Evolutionary conservation across 1,140 invertebrate genomes (phyloP).

Genomic region (Drosophila yakuba): DNA sequence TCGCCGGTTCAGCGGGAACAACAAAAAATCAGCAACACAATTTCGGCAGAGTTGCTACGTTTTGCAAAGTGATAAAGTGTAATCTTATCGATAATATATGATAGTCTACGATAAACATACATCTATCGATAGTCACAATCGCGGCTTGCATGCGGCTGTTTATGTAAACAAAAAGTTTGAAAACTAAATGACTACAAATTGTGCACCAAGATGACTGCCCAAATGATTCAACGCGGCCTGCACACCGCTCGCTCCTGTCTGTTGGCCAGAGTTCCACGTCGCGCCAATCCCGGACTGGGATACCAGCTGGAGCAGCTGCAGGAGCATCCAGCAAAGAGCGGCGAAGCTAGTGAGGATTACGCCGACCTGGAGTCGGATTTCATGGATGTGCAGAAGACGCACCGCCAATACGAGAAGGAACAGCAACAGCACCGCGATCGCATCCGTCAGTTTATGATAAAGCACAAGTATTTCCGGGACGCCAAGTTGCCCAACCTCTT

Average conservation of each 20-base stretch:
- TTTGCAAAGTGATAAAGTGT: not conserved
- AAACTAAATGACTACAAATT: not conserved
- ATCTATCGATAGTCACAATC: not conserved
- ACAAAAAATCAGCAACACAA: constrained; percentile 9
- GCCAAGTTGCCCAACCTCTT: constrained; percentile 89
- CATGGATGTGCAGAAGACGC: constrained; percentile 74
- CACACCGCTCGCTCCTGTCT: constrained; percentile 39
- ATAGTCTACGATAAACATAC: not conserved
- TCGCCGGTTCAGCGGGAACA: not conserved
- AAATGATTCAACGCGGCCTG: constrained; percentile 35
- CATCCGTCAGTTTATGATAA: constrained; percentile 87
- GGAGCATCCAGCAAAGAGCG: constrained; percentile 18
- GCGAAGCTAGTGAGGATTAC: constrained; percentile 81
- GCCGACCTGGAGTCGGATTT: constrained; percentile 86
- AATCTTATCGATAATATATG: constrained; percentile 1
- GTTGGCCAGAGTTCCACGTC: constrained; percentile 46
- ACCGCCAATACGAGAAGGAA: constrained; percentile 85
- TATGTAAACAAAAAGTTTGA: constrained; percentile 27
- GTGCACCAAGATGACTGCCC: constrained; percentile 31
- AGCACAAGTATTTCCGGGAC: constrained; percentile 90
- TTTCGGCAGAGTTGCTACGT: constrained; percentile 6
- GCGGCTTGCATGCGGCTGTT: constrained; percentile 7
- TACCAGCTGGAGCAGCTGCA: constrained; percentile 64
- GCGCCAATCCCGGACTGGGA: constrained; percentile 71
- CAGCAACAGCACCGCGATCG: constrained; percentile 79